These are phyloP conservation scores for Scelioninae gen. 1 DNA, from an alignment of 2,888 invertebrate genomes.

Conservation along the genomic window DNA sequence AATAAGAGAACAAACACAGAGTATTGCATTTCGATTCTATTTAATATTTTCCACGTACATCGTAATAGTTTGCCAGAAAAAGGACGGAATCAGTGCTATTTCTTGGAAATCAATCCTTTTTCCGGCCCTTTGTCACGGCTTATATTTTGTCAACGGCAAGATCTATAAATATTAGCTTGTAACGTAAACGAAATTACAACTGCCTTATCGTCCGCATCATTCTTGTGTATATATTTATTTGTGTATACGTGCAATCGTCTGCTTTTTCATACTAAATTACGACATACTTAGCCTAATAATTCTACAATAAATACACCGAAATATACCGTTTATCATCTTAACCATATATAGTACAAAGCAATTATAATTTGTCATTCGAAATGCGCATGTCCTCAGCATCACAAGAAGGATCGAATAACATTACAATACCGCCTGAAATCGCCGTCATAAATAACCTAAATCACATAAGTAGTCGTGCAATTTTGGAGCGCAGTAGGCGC, in stretches of 20 bases:
- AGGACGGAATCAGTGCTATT: constrained; percentile 32
- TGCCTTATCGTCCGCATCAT: constrained; percentile 22
- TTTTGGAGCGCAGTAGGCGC: constrained; percentile 41
- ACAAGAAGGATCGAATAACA: constrained; percentile 57
- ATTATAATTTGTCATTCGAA: constrained; percentile 54
- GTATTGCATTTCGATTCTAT: constrained; percentile 66
- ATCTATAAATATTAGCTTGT: constrained; percentile 66
- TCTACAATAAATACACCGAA: constrained; percentile 74
- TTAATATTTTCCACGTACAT: constrained; percentile 72
- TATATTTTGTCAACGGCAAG: constrained; percentile 59
- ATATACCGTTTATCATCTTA: constrained; percentile 70
- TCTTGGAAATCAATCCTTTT: constrained; percentile 25
- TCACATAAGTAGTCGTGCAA: constrained; percentile 65
- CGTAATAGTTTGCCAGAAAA: constrained; percentile 64
- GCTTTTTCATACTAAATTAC: constrained; percentile 52
- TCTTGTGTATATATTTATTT: constrained; percentile 45
- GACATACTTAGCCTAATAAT: constrained; percentile 67
- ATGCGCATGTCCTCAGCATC: constrained; percentile 57
- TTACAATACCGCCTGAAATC: constrained; percentile 43
- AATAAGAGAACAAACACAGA: constrained; percentile 39
- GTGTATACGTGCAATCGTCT: constrained; percentile 43
- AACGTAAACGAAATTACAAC: constrained; percentile 64
- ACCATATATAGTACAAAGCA: constrained; percentile 71
- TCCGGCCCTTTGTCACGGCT: constrained; percentile 43
- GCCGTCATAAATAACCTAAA: constrained; percentile 65